Conservation (phyloP, 2,888 invertebrate species). For the Caenorhabditis macrosperma region DNA sequence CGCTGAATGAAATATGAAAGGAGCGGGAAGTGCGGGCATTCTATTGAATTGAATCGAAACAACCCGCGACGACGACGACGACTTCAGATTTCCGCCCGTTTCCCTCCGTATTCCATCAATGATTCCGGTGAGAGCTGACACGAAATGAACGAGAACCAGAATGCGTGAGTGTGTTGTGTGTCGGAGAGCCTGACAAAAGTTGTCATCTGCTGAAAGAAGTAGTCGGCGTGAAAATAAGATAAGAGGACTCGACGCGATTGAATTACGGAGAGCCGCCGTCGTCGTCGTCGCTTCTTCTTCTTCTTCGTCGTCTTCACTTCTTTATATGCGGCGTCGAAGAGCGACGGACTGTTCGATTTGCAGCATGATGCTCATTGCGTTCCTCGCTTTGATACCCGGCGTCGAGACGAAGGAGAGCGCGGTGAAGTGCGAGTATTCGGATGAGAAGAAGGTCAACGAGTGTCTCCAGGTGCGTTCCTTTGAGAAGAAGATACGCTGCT, state of each 20-base stretch:
- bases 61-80: background rate
- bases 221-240: constrained; percentile 59
- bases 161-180: constrained; percentile 9
- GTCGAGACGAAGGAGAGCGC: constrained; percentile 38
- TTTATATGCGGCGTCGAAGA: constrained; percentile 9
- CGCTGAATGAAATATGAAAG: constrained; percentile 33
- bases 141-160: background rate
- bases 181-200: constrained; percentile 13
- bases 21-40: background rate
- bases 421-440: constrained; percentile 65
- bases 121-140: too few species aligned
- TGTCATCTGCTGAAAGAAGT: constrained; percentile 1
- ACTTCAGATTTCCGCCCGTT: background rate
- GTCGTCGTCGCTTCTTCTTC: background rate
- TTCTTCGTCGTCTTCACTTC: background rate
- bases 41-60: background rate
- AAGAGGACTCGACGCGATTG: constrained; percentile 61
- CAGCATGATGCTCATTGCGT: constrained; percentile 28
- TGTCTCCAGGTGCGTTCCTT: constrained; percentile 69
- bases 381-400: constrained; percentile 22
- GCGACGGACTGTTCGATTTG: constrained; percentile 14
- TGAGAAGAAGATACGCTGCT: too few species aligned
- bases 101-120: too few species aligned
- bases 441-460: constrained; percentile 68
- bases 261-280: constrained; percentile 34